Base-by-base conservation (phyloP, 2,888 invertebrate genomes). In the Ophion obscuratus region DNA sequence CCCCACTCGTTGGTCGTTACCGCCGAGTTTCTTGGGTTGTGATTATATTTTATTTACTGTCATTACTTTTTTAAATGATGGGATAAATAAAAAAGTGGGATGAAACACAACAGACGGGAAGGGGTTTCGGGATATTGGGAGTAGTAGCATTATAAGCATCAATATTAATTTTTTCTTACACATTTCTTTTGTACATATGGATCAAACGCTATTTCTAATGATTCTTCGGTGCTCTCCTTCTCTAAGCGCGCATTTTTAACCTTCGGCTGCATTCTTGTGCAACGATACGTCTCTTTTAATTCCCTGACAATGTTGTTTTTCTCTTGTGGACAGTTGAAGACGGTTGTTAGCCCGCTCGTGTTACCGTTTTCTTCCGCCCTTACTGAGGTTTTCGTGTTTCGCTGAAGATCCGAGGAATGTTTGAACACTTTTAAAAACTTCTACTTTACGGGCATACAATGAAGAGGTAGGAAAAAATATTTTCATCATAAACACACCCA, bases 101-200 rank as follows among this genome's bases (percentile, higher is more conserved):
- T 61, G 17, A 20, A 61, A 61, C 44, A 68, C 68, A 68, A 68
- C 20, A 68, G 36, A 68, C 68, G 44, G 68, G 68, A 68, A 68
- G 40, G 68, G 68, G 17, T 68, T 68, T n/a, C 68, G 68, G 68
- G 68, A 68, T 68, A 44, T 68, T 47, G 68, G 68, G 68, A 44
- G 10, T 70, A 44, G 20, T 68, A 68, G 68, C 68, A 40, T 68
- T 68, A 68, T 68, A 68, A 68, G 68, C 44, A 68, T 68, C 68
- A 68, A 68, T 68, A 40, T 68, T 68, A 2, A 24, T 61, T 61
- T 68, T 68, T 68, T 68, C 68, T 68, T 68, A 68, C 68, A 47
- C 68, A 68, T 68, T 47, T 68, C 68, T 68, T 40, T 68, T 17
- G 44, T 44, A 68, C 36, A 70, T 44, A 27, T 74, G 11, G 0